These are phyloP conservation scores for Anser brachyrhynchus DNA, from an alignment of 2,113 vertebrate genomes.

Conservation along the genomic window DNA sequence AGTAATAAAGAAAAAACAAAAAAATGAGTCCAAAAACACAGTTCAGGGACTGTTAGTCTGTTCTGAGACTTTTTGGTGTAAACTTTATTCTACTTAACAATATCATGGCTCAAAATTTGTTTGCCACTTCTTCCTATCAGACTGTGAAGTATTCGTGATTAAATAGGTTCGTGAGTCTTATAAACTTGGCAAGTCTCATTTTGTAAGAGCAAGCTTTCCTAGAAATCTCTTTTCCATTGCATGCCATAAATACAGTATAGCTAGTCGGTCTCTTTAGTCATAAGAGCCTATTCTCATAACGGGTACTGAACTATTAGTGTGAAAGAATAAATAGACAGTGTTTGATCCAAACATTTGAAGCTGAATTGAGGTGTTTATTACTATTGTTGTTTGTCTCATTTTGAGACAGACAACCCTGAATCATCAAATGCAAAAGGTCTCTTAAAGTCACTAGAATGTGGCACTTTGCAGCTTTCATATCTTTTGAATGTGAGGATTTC, in stretches of 20 bases:
- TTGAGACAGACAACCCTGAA: not conserved
- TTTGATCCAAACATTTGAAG: not conserved
- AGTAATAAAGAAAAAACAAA: not conserved
- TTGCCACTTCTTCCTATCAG: not conserved
- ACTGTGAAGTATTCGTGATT: not conserved
- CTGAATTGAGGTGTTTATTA: not conserved
- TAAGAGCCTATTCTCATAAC: not conserved
- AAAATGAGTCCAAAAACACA: not conserved
- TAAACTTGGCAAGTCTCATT: not conserved
- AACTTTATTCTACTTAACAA: not conserved
- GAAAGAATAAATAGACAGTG: not conserved
- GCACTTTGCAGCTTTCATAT: not conserved
- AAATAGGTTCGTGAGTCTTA: not conserved
- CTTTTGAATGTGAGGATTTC: not conserved
- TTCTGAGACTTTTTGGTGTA: not conserved
- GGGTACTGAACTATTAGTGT: not conserved
- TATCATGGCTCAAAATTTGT: not conserved
- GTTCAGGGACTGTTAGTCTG: not conserved
- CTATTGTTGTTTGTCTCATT: not conserved
- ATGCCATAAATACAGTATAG: not conserved
- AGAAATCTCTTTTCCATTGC: not conserved
- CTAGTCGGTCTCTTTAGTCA: not conserved
- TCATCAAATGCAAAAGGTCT: not conserved
- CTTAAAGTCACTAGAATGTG: not conserved
- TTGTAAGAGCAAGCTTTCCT: not conserved